A percentile compares a stretch with the other conserved stretches of the same genome.
Evolutionary conservation across 2,888 invertebrate genomes (phyloP).

Genomic region (Vannuccia rotundouncinata): DNA sequence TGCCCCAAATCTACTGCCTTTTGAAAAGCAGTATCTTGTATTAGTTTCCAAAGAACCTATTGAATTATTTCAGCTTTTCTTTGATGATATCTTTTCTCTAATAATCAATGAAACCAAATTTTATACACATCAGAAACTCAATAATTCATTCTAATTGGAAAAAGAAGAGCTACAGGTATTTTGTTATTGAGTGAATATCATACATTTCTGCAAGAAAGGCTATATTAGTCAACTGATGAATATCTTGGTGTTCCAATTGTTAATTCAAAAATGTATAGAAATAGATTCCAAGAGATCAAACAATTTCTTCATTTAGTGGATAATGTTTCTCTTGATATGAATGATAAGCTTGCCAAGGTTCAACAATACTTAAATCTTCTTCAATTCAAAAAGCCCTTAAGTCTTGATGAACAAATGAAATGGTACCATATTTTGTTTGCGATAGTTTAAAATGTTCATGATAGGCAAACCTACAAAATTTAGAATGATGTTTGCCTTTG

Average conservation of each 20-base stretch:
- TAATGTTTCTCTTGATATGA: background rate
- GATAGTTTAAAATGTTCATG: slow-evolving; percentile 4
- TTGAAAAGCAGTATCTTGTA: background rate
- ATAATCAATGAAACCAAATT: background rate
- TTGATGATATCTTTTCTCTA: background rate
- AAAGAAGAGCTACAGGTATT: slow-evolving; percentile 25
- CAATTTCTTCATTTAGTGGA: background rate
- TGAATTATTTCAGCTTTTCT: slow-evolving; percentile 1
- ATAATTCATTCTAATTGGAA: slow-evolving; percentile 17
- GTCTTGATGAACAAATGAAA: slow-evolving; percentile 29
- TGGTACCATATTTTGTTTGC: slow-evolving; percentile 10
- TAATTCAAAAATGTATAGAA: background rate
- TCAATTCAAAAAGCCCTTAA: background rate
- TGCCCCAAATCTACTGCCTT: background rate
- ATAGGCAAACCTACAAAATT: background rate
- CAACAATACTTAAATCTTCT: background rate
- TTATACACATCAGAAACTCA: slow-evolving; percentile 9
- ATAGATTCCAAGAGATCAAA: slow-evolving; percentile 27
- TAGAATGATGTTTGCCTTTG: slow-evolving; percentile 14
- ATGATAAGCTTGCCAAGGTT: slow-evolving; percentile 12
- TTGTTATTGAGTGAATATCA: slow-evolving; percentile 10
- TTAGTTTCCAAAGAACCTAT: background rate
- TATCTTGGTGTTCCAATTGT: background rate
- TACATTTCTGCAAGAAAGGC: slow-evolving; percentile 11
- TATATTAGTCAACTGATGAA: background rate